Conservation (phyloP, 2,888 invertebrate species). For the Shargacucullia verbasci region DNA sequence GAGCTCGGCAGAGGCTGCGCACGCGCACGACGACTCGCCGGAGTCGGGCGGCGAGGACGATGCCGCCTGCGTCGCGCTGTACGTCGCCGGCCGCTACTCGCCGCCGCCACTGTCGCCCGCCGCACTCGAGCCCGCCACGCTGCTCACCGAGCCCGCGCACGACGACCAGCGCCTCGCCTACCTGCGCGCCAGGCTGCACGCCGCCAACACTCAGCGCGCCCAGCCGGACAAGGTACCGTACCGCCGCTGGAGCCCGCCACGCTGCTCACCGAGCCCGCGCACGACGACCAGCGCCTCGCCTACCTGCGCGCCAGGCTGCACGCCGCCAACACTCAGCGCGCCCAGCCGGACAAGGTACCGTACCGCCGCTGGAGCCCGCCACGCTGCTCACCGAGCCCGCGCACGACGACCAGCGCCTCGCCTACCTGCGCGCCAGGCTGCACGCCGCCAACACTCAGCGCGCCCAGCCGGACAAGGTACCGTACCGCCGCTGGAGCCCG, state of each 20-base stretch:
- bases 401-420: constrained; percentile 77
- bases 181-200: constrained; percentile 90
- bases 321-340: too few relatives aligned
- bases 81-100: constrained; percentile 95
- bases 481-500: too few relatives aligned
- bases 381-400: constrained; percentile 71
- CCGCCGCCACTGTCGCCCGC: constrained; percentile 91
- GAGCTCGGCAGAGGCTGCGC: too few relatives aligned
- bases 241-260: constrained; percentile 68
- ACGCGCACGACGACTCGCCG: constrained; percentile 38
- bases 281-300: constrained; percentile 77
- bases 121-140: constrained; percentile 92
- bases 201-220: constrained; percentile 83
- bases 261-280: constrained; percentile 85
- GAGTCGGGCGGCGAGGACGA: constrained; percentile 45
- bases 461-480: too few relatives aligned
- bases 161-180: constrained; percentile 93
- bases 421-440: constrained; percentile 72
- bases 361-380: too few relatives aligned
- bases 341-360: too few relatives aligned
- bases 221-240: too few relatives aligned
- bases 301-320: constrained; percentile 72
- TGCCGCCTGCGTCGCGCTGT: constrained; percentile 79
- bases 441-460: too few relatives aligned
- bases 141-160: constrained; percentile 93